These are phyloP conservation scores for Drosophila pectinifera DNA, from an alignment of 1,140 invertebrate genomes.

Conservation along the genomic window DNA sequence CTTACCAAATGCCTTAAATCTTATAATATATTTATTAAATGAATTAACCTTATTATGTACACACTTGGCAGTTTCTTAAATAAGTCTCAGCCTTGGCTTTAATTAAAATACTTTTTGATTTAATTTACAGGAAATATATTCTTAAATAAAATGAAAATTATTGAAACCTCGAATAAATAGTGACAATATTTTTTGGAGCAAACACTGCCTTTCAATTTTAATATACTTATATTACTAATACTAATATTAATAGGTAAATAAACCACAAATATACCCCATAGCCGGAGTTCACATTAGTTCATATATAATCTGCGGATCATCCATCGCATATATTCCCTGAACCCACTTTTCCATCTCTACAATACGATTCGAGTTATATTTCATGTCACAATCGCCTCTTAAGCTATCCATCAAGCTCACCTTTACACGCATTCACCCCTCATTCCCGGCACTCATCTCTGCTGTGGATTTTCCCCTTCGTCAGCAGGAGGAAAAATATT, in stretches of 20 bases:
- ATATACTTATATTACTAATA: too few relatives aligned
- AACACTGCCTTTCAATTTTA: too few relatives aligned
- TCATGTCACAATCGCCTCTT: conserved; percentile 51
- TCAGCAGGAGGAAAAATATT: conserved; percentile 38
- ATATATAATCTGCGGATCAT: conserved; percentile 16
- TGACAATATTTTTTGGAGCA: too few relatives aligned
- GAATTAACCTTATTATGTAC: too few relatives aligned
- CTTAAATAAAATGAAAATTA: too few relatives aligned
- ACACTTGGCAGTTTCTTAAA: too few relatives aligned
- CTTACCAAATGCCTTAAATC: too few relatives aligned
- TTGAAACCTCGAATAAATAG: neutral
- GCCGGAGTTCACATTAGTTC: too few relatives aligned
- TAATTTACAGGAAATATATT: neutral
- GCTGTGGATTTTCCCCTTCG: conserved; percentile 41
- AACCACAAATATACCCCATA: neutral
- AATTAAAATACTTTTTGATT: neutral
- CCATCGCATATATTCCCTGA: conserved; percentile 14
- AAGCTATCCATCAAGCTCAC: conserved; percentile 60
- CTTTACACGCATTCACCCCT: conserved; percentile 25
- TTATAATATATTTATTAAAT: too few relatives aligned
- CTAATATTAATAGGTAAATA: fast-evolving
- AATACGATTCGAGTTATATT: conserved; percentile 51
- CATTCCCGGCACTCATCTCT: neutral
- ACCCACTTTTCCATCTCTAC: neutral
- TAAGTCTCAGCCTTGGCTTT: too few relatives aligned